Base-by-base conservation (phyloP, 2,113 vertebrate species). In the Oreochromis tanganicae region DNA sequence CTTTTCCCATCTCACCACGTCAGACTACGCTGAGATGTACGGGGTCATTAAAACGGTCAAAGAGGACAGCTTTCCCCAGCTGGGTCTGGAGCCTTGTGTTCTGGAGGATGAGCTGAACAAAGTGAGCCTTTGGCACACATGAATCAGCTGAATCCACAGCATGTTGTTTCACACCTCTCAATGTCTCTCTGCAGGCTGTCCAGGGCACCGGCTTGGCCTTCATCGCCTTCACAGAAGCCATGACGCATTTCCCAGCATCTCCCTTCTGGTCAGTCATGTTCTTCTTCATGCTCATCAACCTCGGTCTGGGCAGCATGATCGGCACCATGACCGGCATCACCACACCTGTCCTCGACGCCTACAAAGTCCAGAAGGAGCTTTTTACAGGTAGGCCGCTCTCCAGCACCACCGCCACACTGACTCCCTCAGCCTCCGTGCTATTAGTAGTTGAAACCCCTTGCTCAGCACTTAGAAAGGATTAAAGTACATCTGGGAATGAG, bases 191-290 rank as follows among this genome's bases (percentile, higher is more conserved):
- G 21, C 96, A 99, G 99, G 97, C 99, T 0, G 99, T 99, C 82
- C 99, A 99, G 93, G 99, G 99, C 55, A 99, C 99, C 6, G 99
- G 99, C 83, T 92, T 99, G 96, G 99, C 99, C 84, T 99, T 99
- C 93, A 99, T 99, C 2, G 98, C 99, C 90, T 99, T 99, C 96
- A 99, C 99, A 0, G 99, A 99, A 91, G 99, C 99, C 90, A 99
- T 99, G 98, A 99, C 98, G 0, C 98, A 99, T 91, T 99, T 99
- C 90, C 99, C 99, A 0, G 98, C 94, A 5, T 99, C 99, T 2
- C 99, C 99, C 0, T 98, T 99, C 93, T 99, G 99, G 99, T 99
- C 99, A 0, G 98, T 99, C 91, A 98, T 99, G 98, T 99, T 99
- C 96, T 99, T 99, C 97, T 95, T 99, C 95, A 99, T 99, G 99